Conservation (phyloP, 2,888 invertebrate genomes). For the Nymphalis c-album region DNA sequence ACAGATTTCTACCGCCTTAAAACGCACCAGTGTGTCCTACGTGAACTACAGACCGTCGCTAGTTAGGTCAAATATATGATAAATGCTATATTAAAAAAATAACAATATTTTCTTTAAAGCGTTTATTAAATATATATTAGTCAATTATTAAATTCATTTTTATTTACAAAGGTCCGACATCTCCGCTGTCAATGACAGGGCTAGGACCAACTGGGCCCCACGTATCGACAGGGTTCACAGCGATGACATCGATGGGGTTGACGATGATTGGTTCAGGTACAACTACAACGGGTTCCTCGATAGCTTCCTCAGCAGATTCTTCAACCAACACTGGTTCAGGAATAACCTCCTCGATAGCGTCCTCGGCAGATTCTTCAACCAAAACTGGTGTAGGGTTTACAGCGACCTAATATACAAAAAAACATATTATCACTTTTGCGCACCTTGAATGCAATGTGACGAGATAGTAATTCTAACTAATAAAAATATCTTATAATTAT, state of each 20-base stretch:
- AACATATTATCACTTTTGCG: no score
- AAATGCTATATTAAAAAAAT: not conserved
- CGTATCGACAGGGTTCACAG: constrained; percentile 15
- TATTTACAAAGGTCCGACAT: constrained; percentile 22
- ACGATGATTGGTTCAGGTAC: not conserved
- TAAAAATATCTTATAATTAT: no score
- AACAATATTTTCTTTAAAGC: not conserved
- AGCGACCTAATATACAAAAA: constrained; percentile 2
- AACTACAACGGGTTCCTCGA: constrained; percentile 7
- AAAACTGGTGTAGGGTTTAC: not conserved
- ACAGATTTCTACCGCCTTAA: no score
- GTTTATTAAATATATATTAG: not conserved
- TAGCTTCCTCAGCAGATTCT: not conserved
- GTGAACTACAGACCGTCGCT: no score
- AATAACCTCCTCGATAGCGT: not conserved
- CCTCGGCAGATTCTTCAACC: not conserved
- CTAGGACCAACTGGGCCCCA: constrained; percentile 16
- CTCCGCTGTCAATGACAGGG: constrained; percentile 15
- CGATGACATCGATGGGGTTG: constrained; percentile 41
- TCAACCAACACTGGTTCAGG: not conserved
- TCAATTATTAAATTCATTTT: not conserved
- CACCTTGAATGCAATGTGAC: no score
- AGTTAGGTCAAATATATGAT: no score
- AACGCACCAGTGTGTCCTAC: no score
- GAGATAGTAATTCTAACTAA: no score